phyloP scores from a whole-genome alignment of 2,797 vertebrate genomes.

The Morelia viridis region DNA sequence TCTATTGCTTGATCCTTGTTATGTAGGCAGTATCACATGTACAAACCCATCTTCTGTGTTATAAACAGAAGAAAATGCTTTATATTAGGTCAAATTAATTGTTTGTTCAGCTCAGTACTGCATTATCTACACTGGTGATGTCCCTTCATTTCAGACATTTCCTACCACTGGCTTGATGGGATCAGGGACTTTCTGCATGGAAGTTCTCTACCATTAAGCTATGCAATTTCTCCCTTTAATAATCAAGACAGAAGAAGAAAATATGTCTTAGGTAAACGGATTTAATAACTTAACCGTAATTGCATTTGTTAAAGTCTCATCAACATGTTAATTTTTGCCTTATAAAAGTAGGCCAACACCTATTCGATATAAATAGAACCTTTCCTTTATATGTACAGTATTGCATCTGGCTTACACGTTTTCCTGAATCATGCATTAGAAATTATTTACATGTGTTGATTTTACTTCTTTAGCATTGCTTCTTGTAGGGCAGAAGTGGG shows the following conservation, averaged over 20 bases:
- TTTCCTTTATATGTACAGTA: background rate
- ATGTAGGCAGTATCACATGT: background rate
- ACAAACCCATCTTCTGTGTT: background rate
- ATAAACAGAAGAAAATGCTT: background rate
- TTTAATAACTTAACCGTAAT: background rate
- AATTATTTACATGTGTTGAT: background rate
- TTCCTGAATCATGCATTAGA: background rate
- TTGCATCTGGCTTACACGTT: background rate
- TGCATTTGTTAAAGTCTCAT: background rate
- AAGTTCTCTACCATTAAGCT: background rate
- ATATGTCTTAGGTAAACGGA: background rate
- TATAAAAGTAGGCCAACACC: background rate
- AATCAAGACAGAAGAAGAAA: background rate
- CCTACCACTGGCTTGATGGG: background rate
- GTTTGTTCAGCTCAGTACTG: background rate
- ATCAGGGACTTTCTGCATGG: background rate
- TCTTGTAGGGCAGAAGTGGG: background rate
- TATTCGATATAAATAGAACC: background rate
- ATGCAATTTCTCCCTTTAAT: background rate
- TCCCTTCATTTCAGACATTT: background rate
- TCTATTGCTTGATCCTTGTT: background rate
- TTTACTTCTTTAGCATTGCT: background rate
- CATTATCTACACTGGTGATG: background rate
- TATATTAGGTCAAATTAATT: background rate
- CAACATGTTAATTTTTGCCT: background rate